A percentile compares a stretch with the other conserved stretches of the same genome.
phyloP scores from a whole-genome alignment of 1,140 invertebrate genomes.

The Drosophila orena region DNA sequence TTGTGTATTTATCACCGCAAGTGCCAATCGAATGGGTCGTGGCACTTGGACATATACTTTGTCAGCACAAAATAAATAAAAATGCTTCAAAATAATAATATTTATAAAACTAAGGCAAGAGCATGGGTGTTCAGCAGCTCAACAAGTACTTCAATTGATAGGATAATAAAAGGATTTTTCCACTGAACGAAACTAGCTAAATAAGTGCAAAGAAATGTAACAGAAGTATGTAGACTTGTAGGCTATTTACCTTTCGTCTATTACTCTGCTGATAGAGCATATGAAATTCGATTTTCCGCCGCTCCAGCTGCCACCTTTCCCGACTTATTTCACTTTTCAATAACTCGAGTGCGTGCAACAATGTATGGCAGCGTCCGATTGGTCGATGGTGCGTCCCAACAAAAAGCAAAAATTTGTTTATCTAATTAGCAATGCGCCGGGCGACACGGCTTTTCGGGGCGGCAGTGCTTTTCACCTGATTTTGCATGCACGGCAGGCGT shows the following conservation, averaged over 20 bases:
- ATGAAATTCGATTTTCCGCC: background rate
- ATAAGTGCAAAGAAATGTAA: no score
- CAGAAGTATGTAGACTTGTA: no score
- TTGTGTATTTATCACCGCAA: conserved; percentile 34
- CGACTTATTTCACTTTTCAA: conserved; percentile 74
- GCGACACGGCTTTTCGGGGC: conserved; percentile 43
- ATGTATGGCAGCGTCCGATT: conserved; percentile 44
- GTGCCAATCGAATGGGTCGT: conserved; percentile 8
- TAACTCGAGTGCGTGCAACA: conserved; percentile 80
- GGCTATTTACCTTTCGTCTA: background rate
- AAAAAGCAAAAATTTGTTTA: conserved; percentile 70
- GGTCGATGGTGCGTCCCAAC: conserved; percentile 20
- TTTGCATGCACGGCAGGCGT: conserved; percentile 64
- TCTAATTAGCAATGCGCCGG: conserved; percentile 77
- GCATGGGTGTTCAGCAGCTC: no score
- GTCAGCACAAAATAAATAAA: no score
- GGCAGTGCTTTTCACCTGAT: conserved; percentile 66
- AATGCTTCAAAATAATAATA: no score
- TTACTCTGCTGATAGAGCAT: conserved; percentile 13
- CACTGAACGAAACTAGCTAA: no score
- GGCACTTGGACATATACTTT: background rate
- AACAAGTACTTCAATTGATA: no score
- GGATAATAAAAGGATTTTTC: no score
- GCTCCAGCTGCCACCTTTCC: conserved; percentile 8
- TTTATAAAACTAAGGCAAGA: no score